Evolutionary conservation across 1,140 invertebrate species (phyloP).

Genomic region (Pogonomyrmex californicus): DNA sequence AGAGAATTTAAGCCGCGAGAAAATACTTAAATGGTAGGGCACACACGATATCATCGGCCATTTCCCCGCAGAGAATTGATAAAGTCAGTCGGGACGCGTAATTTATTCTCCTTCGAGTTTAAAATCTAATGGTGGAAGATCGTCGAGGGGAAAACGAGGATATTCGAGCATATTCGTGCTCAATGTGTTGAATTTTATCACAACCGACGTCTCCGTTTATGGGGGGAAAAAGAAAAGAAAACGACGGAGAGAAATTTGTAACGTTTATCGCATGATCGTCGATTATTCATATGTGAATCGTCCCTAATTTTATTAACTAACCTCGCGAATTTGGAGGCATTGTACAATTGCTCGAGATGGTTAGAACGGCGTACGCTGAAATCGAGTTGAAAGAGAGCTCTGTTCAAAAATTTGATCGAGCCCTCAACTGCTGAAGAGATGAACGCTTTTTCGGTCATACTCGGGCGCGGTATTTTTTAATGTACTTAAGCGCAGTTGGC

Average conservation of each 20-base stretch:
- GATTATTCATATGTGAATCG: slow-evolving; percentile 57
- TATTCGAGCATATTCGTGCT: neutral
- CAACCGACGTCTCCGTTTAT: neutral
- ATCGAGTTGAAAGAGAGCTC: slow-evolving; percentile 14
- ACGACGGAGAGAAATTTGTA: slow-evolving; percentile 32
- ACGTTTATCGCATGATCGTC: slow-evolving; percentile 52
- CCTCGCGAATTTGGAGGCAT: neutral
- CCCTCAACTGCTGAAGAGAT: neutral
- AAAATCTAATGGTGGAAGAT: slow-evolving; percentile 28
- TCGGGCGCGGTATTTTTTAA: slow-evolving; percentile 84
- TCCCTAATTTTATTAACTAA: slow-evolving; percentile 57
- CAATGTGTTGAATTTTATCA: slow-evolving; percentile 57
- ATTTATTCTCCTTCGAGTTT: slow-evolving; percentile 30
- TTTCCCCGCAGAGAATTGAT: slow-evolving; percentile 37
- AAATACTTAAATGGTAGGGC: slow-evolving; percentile 29
- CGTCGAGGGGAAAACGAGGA: slow-evolving; percentile 18
- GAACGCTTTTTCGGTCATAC: slow-evolving; percentile 62
- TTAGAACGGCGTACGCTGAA: slow-evolving; percentile 65
- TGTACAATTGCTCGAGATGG: slow-evolving; percentile 51
- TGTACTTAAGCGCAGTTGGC: slow-evolving; percentile 82
- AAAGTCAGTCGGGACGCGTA: slow-evolving; percentile 22
- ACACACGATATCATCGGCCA: slow-evolving; percentile 12
- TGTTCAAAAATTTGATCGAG: slow-evolving; percentile 7
- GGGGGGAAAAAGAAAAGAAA: neutral
- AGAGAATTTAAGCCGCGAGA: slow-evolving; percentile 36